phyloP scores from a whole-genome alignment of 1,140 invertebrate genomes.

The Panonychus citri region DNA sequence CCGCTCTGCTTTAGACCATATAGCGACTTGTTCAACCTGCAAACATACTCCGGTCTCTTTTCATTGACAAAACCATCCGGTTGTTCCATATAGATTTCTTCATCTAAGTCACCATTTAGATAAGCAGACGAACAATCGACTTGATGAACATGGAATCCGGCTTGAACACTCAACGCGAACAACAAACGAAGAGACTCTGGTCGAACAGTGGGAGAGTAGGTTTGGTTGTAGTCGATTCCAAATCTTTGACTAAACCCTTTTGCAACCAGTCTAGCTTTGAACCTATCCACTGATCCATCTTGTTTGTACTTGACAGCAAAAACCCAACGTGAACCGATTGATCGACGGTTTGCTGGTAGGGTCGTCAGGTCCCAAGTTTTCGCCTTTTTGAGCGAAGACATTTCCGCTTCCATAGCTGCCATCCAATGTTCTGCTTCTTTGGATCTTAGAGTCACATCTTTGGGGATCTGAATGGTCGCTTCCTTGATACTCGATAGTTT shows the following conservation, averaged over 20 bases:
- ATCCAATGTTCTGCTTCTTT: constrained; percentile 5
- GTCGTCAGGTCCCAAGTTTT: not conserved
- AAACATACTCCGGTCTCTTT: constrained; percentile 10
- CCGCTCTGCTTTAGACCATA: constrained; percentile 25
- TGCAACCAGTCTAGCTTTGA: constrained; percentile 23
- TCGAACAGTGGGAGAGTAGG: constrained; percentile 19
- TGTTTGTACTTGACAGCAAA: constrained; percentile 6
- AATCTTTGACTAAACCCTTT: constrained; percentile 20
- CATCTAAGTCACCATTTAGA: constrained; percentile 11
- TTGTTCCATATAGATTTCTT: constrained; percentile 14
- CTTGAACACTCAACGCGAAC: constrained; percentile 15
- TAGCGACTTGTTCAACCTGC: constrained; percentile 20
- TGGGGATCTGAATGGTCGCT: not conserved
- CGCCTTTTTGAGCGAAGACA: not conserved
- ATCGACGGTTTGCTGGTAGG: not conserved
- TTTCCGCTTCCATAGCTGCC: constrained; percentile 5
- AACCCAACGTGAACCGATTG: constrained; percentile 7
- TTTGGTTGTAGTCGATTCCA: constrained; percentile 19
- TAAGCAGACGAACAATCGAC: constrained; percentile 9
- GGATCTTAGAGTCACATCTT: constrained; percentile 4
- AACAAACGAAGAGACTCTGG: constrained; percentile 16
- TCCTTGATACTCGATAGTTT: not conserved
- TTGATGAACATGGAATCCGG: constrained; percentile 8
- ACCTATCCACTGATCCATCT: constrained; percentile 17
- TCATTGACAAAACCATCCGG: constrained; percentile 1